Percentiles rank a stretch among this genome's conserved stretches.
Conservation (phyloP, 2,797 vertebrate species). For the Myotis daubentonii region DNA sequence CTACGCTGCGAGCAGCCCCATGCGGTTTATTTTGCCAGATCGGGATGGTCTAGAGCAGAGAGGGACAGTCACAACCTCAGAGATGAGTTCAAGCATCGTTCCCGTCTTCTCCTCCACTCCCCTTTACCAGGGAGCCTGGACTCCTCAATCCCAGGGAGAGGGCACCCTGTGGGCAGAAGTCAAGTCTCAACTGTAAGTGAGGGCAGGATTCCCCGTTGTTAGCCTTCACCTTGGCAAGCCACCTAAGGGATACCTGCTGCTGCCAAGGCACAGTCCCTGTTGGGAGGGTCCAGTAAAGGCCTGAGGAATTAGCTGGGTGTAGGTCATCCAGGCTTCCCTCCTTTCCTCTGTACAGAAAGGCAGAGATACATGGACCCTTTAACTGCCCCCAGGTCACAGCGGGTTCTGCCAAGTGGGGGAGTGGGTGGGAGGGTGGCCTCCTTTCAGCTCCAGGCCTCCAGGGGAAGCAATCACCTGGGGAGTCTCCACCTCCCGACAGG, state of each 20-base stretch:
- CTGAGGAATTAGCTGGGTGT: neutral
- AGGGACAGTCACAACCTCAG: conserved; percentile 44
- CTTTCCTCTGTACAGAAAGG: conserved; percentile 2
- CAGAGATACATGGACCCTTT: neutral
- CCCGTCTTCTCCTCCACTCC: neutral
- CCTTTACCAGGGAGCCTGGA: neutral
- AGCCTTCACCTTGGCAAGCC: neutral
- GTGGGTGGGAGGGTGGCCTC: neutral
- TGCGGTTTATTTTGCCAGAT: conserved; percentile 99
- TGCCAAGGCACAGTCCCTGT: neutral
- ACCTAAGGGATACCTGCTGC: neutral
- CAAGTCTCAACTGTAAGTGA: neutral
- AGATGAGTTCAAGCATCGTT: neutral
- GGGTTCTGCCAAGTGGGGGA: neutral
- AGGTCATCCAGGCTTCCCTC: neutral
- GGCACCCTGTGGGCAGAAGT: neutral
- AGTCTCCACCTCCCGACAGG: neutral
- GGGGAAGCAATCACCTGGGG: neutral
- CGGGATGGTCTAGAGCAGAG: conserved; percentile 90
- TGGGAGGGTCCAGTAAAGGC: neutral
- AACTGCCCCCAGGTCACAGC: neutral
- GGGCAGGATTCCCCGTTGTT: neutral
- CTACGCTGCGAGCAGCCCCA: conserved; percentile 95
- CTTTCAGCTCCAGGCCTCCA: neutral
- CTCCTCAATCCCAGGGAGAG: neutral